Percentiles rank a stretch among this genome's conserved stretches.
These are phyloP conservation scores for Romanogobio albipinnatus DNA, from an alignment of 2,113 vertebrate genomes.

Conservation along the genomic window DNA sequence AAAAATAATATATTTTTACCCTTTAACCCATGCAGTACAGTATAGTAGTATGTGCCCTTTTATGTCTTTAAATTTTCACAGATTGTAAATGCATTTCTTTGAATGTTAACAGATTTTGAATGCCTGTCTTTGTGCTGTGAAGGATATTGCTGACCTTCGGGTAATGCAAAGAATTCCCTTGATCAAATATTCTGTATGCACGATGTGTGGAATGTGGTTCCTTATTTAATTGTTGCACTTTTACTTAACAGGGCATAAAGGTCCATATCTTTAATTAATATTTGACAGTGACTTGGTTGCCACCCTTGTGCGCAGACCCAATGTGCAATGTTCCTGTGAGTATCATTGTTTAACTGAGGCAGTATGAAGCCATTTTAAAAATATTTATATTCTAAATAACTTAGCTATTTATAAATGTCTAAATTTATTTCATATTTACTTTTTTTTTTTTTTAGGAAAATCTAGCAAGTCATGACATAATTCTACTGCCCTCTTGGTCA, in stretches of 20 bases:
- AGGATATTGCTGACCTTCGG: not conserved
- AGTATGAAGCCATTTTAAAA: not conserved
- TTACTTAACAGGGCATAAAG: not conserved
- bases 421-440: not conserved
- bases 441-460: not conserved
- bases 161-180: not conserved
- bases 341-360: not conserved
- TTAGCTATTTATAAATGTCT: too few species aligned
- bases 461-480: not conserved
- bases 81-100: not conserved
- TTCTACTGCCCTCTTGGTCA: not conserved
- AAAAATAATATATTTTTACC: too few species aligned
- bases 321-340: not conserved
- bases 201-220: not conserved
- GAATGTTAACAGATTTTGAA: not conserved
- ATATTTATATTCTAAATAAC: not conserved
- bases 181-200: conserved; percentile 4
- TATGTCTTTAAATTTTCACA: not conserved
- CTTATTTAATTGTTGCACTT: not conserved
- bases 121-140: not conserved
- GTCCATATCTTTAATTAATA: not conserved
- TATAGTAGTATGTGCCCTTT: not conserved
- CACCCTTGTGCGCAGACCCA: not conserved
- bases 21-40: not conserved
- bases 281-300: not conserved